Evolutionary conservation across 1,140 invertebrate genomes (phyloP).

Genomic region (Battus philenor): DNA sequence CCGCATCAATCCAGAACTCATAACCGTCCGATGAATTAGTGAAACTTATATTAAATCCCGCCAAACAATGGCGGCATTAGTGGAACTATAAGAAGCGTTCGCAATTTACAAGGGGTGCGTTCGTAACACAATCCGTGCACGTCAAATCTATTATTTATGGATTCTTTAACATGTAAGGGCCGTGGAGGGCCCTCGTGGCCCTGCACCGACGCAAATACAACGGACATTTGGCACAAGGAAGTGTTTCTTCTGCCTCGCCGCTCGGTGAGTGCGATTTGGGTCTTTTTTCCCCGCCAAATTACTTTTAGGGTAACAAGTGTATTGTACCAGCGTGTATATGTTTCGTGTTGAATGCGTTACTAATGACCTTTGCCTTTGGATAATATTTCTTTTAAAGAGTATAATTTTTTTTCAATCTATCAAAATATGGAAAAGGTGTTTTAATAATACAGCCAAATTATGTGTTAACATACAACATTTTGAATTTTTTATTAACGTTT

Average conservation of each 20-base stretch:
- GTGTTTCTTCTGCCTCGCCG: conserved; percentile 63
- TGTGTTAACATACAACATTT: no score
- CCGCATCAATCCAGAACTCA: conserved; percentile 50
- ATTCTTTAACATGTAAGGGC: conserved; percentile 74
- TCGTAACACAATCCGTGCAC: conserved; percentile 61
- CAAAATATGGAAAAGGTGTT: no score
- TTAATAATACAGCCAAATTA: no score
- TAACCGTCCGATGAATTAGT: conserved; percentile 65
- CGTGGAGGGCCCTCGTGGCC: conserved; percentile 28
- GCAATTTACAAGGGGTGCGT: conserved; percentile 45
- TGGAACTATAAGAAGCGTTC: conserved; percentile 54
- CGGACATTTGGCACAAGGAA: conserved; percentile 68
- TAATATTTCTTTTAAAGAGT: no score
- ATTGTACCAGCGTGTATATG: no score
- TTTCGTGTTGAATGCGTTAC: no score
- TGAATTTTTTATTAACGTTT: no score
- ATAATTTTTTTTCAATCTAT: no score
- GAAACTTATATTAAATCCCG: conserved; percentile 72
- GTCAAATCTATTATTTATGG: conserved; percentile 76
- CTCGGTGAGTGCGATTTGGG: conserved; percentile 42
- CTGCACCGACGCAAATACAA: conserved; percentile 33
- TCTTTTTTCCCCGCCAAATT: conserved; percentile 28
- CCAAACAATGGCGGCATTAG: conserved; percentile 70
- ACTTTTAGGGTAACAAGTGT: conserved; percentile 10
- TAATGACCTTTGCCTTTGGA: no score